Conservation (phyloP, 1,140 invertebrate species). For the Trichonephila clavata region DNA sequence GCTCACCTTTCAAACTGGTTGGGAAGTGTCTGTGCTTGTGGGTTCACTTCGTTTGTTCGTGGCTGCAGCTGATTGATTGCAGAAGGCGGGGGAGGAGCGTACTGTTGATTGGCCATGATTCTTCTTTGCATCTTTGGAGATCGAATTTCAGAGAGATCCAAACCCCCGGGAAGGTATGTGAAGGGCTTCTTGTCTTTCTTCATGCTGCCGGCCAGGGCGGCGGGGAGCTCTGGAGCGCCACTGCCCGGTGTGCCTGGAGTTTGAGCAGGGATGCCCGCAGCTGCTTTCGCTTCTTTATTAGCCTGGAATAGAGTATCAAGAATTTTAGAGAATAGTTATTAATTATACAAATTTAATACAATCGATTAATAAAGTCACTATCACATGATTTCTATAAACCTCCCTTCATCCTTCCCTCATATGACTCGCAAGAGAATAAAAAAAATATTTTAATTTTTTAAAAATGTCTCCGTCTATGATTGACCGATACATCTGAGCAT, state of each 20-base stretch:
- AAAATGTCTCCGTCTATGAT: too few species aligned
- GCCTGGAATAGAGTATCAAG: constrained; percentile 33
- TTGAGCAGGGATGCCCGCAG: constrained; percentile 41
- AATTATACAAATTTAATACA: too few species aligned
- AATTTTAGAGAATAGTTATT: too few species aligned
- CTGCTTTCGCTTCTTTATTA: constrained; percentile 60
- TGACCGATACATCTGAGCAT: too few species aligned
- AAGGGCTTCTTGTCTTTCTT: constrained; percentile 96
- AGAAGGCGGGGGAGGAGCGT: constrained; percentile 65
- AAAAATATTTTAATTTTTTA: too few species aligned
- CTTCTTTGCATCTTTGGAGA: constrained; percentile 93
- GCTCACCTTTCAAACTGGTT: constrained; percentile 67
- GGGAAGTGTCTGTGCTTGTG: neutral
- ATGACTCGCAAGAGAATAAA: too few species aligned
- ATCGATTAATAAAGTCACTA: too few species aligned
- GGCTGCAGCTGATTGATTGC: constrained; percentile 51
- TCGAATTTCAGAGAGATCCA: constrained; percentile 93
- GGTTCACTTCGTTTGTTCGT: neutral
- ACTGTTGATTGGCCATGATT: constrained; percentile 82
- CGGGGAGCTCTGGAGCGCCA: constrained; percentile 84
- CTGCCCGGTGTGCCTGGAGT: constrained; percentile 76
- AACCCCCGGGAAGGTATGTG: constrained; percentile 94
- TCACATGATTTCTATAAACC: too few species aligned
- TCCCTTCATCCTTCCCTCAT: too few species aligned
- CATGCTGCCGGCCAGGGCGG: constrained; percentile 95